These are phyloP conservation scores for Deilephila porcellus DNA, from an alignment of 2,888 invertebrate species.

Conservation along the genomic window DNA sequence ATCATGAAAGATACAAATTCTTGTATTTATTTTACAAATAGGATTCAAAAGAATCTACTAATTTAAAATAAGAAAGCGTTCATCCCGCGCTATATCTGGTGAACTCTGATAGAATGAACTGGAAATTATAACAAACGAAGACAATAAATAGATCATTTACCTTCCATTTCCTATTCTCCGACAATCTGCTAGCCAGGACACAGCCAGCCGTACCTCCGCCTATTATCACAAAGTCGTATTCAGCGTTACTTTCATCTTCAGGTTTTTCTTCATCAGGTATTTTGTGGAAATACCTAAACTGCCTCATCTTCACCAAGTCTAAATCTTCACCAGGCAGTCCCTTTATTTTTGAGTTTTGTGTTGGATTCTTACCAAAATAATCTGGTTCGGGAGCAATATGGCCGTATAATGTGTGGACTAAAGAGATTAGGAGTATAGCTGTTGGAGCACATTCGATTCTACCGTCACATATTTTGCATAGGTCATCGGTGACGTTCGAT, in stretches of 20 bases:
- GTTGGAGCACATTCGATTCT: conserved; percentile 78
- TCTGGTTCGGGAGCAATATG: conserved; percentile 71
- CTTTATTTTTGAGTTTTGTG: conserved; percentile 25
- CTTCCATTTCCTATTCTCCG: conserved; percentile 77
- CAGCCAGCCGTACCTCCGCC: conserved; percentile 79
- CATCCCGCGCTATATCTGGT: too few relatives aligned
- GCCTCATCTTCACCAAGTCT: conserved; percentile 38
- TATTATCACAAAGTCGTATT: conserved; percentile 73
- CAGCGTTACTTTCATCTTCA: conserved; percentile 38
- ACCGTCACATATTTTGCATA: conserved; percentile 78
- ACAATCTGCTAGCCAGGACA: conserved; percentile 74
- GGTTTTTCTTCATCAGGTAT: conserved; percentile 35
- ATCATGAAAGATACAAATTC: too few relatives aligned
- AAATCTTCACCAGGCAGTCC: conserved; percentile 27
- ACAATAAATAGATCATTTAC: conserved; percentile 43
- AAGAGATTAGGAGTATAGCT: conserved; percentile 73
- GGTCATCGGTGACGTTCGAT: conserved; percentile 71
- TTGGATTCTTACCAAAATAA: conserved; percentile 57
- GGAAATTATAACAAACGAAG: background rate
- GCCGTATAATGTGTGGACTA: conserved; percentile 76
- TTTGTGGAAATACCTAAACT: conserved; percentile 43
- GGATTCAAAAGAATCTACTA: too few relatives aligned
- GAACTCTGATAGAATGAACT: background rate
- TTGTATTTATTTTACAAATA: too few relatives aligned
- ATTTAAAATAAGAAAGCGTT: too few relatives aligned